Conservation (phyloP, 1,140 invertebrate genomes). For the Helicoverpa armigera region DNA sequence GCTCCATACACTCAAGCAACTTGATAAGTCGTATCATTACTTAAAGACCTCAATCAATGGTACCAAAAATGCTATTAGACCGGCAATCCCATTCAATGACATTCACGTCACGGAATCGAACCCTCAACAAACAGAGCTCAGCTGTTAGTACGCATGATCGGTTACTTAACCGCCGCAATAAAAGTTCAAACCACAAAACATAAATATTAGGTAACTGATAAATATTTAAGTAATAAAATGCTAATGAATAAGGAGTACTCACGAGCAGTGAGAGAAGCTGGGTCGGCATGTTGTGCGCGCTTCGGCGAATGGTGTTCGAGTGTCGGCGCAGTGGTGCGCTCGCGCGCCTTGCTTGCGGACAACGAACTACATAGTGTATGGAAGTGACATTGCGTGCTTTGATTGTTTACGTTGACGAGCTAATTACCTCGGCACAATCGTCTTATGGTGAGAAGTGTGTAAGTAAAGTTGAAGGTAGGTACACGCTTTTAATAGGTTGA, state of each 20-base stretch:
- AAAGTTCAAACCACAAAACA: conserved; percentile 5
- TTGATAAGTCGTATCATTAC: background rate
- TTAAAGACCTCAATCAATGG: conserved; percentile 1
- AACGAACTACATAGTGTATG: conserved; percentile 65
- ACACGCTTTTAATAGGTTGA: background rate
- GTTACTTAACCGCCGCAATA: conserved; percentile 12
- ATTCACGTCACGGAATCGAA: conserved; percentile 25
- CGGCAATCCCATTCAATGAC: conserved; percentile 27
- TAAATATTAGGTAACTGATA: conserved; percentile 46
- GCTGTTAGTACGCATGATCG: background rate
- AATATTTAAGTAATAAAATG: conserved; percentile 46
- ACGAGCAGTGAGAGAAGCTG: conserved; percentile 66
- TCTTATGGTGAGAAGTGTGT: conserved; percentile 15
- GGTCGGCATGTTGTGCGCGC: conserved; percentile 75
- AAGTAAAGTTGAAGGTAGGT: conserved; percentile 21
- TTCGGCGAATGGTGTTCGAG: conserved; percentile 73
- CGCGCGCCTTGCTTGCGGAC: conserved; percentile 65
- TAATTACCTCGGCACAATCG: conserved; percentile 34
- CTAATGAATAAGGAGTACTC: conserved; percentile 65
- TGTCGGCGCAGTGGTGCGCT: conserved; percentile 68
- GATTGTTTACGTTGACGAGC: conserved; percentile 29
- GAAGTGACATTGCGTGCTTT: conserved; percentile 61
- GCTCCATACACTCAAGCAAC: background rate
- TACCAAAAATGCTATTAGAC: conserved; percentile 1
- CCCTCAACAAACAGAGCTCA: background rate